phyloP scores from a whole-genome alignment of 2,113 vertebrate genomes.

The Istiophorus platypterus region DNA sequence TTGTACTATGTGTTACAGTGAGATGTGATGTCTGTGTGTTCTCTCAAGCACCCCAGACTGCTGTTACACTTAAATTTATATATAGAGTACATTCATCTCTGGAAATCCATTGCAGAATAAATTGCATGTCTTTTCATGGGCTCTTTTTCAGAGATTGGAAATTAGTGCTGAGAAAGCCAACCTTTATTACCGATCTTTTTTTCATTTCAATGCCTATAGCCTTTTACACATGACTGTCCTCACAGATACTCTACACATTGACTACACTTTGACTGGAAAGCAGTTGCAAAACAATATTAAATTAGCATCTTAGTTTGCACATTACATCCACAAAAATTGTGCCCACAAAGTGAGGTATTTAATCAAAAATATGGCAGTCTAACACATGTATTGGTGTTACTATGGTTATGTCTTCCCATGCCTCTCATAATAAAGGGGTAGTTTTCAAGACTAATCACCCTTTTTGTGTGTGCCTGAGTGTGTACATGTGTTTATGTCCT shows the following conservation, averaged over 20 bases:
- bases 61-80: background rate
- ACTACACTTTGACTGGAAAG: no score
- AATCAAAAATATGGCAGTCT: constrained; percentile 23
- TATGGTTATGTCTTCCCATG: background rate
- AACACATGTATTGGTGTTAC: constrained; percentile 37
- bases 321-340: constrained; percentile 30
- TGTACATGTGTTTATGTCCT: constrained; percentile 23
- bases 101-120: background rate
- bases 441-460: background rate
- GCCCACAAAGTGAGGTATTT: constrained; percentile 6
- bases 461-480: background rate
- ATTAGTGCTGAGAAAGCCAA: background rate
- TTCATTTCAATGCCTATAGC: background rate
- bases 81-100: background rate
- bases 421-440: constrained; percentile 17
- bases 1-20: background rate
- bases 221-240: background rate
- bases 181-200: background rate
- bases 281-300: constrained; percentile 24
- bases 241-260: background rate
- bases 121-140: background rate
- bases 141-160: background rate
- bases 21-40: background rate
- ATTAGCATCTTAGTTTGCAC: background rate
- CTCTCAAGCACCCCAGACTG: background rate